These are phyloP conservation scores for Brotogeris chrysoptera DNA, from an alignment of 2,797 vertebrate genomes.

Conservation along the genomic window DNA sequence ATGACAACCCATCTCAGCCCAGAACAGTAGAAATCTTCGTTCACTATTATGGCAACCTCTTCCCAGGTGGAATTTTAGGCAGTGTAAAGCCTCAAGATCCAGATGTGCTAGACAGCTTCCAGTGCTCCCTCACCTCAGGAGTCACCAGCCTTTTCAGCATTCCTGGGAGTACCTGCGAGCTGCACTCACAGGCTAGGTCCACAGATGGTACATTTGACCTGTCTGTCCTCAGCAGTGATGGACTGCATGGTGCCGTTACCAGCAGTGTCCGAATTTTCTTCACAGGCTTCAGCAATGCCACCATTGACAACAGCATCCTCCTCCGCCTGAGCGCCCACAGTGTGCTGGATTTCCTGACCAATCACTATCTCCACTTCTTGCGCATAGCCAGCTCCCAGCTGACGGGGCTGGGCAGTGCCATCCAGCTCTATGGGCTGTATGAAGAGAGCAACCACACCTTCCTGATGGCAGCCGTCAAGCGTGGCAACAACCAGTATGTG, in stretches of 20 bases:
- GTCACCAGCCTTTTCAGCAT: slow-evolving; percentile 90
- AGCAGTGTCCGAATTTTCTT: slow-evolving; percentile 89
- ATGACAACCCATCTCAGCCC: slow-evolving; percentile 94
- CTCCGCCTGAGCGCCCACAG: slow-evolving; percentile 84
- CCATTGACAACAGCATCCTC: slow-evolving; percentile 94
- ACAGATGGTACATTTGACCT: slow-evolving; percentile 93
- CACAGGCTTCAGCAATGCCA: slow-evolving; percentile 86
- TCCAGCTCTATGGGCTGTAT: slow-evolving; percentile 89
- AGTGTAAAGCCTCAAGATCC: slow-evolving; percentile 92
- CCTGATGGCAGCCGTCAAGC: slow-evolving; percentile 89
- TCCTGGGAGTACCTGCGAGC: slow-evolving; percentile 85
- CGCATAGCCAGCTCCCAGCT: slow-evolving; percentile 91
- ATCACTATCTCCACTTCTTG: slow-evolving; percentile 93
- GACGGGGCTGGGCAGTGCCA: slow-evolving; percentile 88
- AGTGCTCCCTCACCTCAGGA: slow-evolving; percentile 90
- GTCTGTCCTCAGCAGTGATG: slow-evolving; percentile 87
- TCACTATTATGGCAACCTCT: slow-evolving; percentile 92
- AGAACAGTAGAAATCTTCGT: slow-evolving; percentile 92
- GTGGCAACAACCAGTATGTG: slow-evolving; percentile 87
- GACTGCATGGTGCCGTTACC: slow-evolving; percentile 88
- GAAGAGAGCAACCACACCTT: slow-evolving; percentile 91
- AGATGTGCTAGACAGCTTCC: slow-evolving; percentile 90
- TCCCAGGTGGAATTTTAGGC: slow-evolving; percentile 91
- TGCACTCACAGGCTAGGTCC: slow-evolving; percentile 87
- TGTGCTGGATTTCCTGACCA: slow-evolving; percentile 85